Percentiles rank a stretch among this genome's conserved stretches.
phyloP scores from a whole-genome alignment of 2,113 vertebrate genomes.

The Callocephalon fimbriatum region DNA sequence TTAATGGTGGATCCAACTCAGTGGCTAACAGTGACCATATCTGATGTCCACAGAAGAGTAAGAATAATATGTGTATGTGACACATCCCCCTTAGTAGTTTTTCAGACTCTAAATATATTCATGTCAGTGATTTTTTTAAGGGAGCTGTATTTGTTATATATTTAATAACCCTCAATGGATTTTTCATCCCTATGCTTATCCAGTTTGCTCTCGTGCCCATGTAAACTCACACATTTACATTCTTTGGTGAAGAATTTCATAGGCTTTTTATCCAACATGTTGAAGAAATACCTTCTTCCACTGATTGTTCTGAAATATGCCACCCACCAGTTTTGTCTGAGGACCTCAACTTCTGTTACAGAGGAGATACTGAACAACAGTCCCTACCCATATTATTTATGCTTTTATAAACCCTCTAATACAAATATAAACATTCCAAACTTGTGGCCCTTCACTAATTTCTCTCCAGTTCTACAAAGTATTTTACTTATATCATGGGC shows the following conservation, averaged over 20 bases:
- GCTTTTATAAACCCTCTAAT: not conserved
- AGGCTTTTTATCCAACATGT: rapidly evolving
- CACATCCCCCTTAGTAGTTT: not conserved
- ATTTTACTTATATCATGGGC: not conserved
- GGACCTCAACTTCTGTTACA: not conserved
- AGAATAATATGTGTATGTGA: not conserved
- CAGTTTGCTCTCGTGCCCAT: not conserved
- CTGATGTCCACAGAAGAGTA: rapidly evolving
- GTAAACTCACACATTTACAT: not conserved
- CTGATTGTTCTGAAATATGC: not conserved
- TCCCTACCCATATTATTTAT: not conserved
- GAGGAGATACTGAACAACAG: not conserved
- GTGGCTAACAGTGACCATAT: not conserved
- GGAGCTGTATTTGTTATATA: not conserved
- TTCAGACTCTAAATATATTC: not conserved
- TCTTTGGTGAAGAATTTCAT: not conserved
- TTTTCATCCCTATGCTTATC: not conserved
- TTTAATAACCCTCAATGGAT: not conserved
- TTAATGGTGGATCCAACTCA: rapidly evolving
- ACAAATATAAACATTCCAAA: not conserved
- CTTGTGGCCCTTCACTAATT: not conserved
- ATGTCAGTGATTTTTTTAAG: not conserved
- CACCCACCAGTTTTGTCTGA: not conserved
- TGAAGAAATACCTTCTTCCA: not conserved
- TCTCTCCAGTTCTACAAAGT: not conserved